Conservation (phyloP, 2,797 vertebrate genomes). For the Sebastes trivittatus region DNA sequence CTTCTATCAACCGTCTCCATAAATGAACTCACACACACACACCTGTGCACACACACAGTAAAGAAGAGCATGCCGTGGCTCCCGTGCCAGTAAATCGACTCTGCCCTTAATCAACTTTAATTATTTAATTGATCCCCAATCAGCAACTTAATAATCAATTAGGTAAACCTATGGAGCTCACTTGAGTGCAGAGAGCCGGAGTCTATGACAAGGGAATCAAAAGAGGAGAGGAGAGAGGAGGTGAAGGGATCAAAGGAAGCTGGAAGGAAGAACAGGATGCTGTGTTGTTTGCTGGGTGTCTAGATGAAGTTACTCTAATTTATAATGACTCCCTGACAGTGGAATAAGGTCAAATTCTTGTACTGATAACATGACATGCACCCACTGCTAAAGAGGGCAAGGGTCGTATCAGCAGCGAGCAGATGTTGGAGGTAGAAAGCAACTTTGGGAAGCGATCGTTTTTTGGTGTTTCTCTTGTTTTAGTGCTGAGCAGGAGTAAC, state of each 20-base stretch:
- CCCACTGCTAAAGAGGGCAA: not conserved
- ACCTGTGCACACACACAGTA: not conserved
- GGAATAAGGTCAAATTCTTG: slow-evolving; percentile 2
- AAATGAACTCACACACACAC: slow-evolving; percentile 1
- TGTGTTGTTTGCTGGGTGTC: not conserved
- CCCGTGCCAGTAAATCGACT: slow-evolving; percentile 68
- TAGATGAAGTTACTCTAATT: not conserved
- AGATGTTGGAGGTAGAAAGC: not conserved
- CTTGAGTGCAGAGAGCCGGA: slow-evolving; percentile 62
- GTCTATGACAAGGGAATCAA: slow-evolving; percentile 65
- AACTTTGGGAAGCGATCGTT: not conserved
- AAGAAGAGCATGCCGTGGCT: slow-evolving; percentile 26
- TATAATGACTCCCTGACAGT: not conserved
- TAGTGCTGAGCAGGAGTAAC: not conserved
- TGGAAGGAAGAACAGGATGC: not conserved
- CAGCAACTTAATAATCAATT: slow-evolving; percentile 85
- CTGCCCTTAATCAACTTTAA: slow-evolving; percentile 81
- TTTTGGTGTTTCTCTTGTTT: not conserved
- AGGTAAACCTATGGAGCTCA: slow-evolving; percentile 79
- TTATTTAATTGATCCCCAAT: slow-evolving; percentile 85
- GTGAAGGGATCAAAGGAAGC: not conserved
- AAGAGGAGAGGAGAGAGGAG: slow-evolving; percentile 8
- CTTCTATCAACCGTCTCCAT: slow-evolving; percentile 22
- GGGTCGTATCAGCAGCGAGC: not conserved
- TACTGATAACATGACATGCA: not conserved